Percentiles rank a stretch among this genome's conserved stretches.
Conservation (phyloP, 1,140 invertebrate genomes). For the Reticulitermes speratus region DNA sequence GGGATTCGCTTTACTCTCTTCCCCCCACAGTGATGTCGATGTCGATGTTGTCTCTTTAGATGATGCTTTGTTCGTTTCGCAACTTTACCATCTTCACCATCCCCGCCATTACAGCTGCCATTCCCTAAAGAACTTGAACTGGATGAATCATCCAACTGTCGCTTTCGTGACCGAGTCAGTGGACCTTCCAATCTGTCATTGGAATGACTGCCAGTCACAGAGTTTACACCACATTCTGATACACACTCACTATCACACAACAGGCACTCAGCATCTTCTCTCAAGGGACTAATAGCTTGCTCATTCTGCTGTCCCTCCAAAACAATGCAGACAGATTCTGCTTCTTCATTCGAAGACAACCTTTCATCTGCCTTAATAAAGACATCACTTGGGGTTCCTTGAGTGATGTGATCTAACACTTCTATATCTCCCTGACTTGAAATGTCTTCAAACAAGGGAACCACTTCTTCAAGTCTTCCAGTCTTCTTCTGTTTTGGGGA, state of each 20-base stretch:
- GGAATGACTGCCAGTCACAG: neutral
- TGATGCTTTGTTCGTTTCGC: neutral
- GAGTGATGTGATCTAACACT: neutral
- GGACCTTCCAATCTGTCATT: slow-evolving; percentile 21
- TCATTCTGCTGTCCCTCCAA: neutral
- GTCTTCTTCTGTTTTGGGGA: slow-evolving; percentile 17
- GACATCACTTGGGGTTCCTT: neutral
- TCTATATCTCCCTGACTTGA: neutral
- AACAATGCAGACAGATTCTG: neutral
- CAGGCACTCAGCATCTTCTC: neutral
- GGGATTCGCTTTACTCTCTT: slow-evolving; percentile 26
- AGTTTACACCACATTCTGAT: too few relatives aligned
- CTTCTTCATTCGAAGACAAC: neutral
- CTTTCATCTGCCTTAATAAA: neutral
- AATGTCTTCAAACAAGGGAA: neutral
- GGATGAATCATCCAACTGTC: slow-evolving; percentile 20
- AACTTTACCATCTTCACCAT: neutral
- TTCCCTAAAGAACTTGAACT: neutral
- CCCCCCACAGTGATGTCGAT: slow-evolving; percentile 14
- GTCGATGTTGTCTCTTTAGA: neutral
- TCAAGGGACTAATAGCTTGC: neutral
- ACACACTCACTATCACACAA: neutral
- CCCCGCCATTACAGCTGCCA: neutral
- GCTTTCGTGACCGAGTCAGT: slow-evolving; percentile 27
- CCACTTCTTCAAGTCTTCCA: neutral